phyloP scores from a whole-genome alignment of 1,140 invertebrate genomes.

The Portunus trituberculatus region DNA sequence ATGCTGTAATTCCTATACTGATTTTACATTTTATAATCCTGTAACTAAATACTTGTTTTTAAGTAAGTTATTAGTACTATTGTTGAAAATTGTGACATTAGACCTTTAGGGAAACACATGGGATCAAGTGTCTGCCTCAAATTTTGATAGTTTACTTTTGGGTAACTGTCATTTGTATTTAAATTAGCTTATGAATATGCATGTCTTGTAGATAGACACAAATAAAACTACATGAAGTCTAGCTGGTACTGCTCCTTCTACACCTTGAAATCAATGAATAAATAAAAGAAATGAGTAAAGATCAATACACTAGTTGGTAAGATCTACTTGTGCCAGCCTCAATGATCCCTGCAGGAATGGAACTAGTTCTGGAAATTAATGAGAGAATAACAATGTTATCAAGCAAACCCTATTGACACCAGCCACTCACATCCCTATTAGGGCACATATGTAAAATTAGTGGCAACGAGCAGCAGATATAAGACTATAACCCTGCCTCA shows the following conservation, averaged over 20 bases:
- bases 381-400: too few species aligned
- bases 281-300: background rate
- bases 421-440: too few species aligned
- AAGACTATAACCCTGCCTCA: too few species aligned
- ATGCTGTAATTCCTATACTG: background rate
- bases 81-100: slow-evolving; percentile 49
- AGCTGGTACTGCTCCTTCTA: background rate
- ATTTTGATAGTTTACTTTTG: slow-evolving; percentile 60
- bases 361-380: too few species aligned
- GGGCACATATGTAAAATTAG: too few species aligned
- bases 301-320: too few species aligned
- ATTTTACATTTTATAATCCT: slow-evolving; percentile 50
- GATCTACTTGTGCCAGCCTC: too few species aligned
- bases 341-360: too few species aligned
- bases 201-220: slow-evolving; percentile 67
- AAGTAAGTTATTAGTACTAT: slow-evolving; percentile 35
- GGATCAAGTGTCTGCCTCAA: slow-evolving; percentile 70
- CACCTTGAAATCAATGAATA: background rate
- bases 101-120: slow-evolving; percentile 49
- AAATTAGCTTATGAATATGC: slow-evolving; percentile 52
- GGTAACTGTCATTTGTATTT: slow-evolving; percentile 70
- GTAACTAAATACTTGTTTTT: slow-evolving; percentile 53
- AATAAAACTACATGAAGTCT: background rate
- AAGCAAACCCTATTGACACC: too few species aligned
- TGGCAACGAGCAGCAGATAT: too few species aligned